Percentiles rank a stretch among this genome's conserved stretches.
phyloP scores from a whole-genome alignment of 2,113 vertebrate species.

The Burhinus oedicnemus region DNA sequence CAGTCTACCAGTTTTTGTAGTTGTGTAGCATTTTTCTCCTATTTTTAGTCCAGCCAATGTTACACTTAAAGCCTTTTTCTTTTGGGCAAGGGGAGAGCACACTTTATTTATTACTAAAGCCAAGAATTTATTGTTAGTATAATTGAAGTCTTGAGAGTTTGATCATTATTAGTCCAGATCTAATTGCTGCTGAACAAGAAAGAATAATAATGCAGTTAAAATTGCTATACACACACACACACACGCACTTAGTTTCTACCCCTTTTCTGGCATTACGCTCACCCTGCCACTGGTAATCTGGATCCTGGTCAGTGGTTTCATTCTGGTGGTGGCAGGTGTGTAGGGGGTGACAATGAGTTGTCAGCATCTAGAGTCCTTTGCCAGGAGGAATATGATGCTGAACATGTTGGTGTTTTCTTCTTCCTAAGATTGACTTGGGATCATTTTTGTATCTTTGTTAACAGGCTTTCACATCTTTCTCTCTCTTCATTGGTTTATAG shows the following conservation, averaged over 20 bases:
- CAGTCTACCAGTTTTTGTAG: not conserved
- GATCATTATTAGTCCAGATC: not conserved
- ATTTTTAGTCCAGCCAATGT: not conserved
- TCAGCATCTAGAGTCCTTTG: not conserved
- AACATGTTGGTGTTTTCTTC: not conserved
- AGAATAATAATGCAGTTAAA: not conserved
- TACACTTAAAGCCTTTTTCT: not conserved
- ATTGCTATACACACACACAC: not conserved
- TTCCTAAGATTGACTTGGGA: not conserved
- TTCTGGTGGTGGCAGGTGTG: not conserved
- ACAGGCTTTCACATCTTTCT: not conserved
- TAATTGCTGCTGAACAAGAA: not conserved
- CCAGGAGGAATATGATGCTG: not conserved
- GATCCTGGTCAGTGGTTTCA: not conserved
- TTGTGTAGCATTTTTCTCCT: not conserved
- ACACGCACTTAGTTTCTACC: not conserved
- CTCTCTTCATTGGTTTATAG: not conserved
- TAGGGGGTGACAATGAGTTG: not conserved
- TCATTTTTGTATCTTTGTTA: not conserved
- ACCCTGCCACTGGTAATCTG: not conserved
- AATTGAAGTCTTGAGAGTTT: not conserved
- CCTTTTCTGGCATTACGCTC: not conserved
- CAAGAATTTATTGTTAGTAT: not conserved
- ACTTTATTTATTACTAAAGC: not conserved
- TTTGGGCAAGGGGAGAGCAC: not conserved